These are phyloP conservation scores for Lagria hirta DNA, from an alignment of 2,888 invertebrate species.

Conservation along the genomic window DNA sequence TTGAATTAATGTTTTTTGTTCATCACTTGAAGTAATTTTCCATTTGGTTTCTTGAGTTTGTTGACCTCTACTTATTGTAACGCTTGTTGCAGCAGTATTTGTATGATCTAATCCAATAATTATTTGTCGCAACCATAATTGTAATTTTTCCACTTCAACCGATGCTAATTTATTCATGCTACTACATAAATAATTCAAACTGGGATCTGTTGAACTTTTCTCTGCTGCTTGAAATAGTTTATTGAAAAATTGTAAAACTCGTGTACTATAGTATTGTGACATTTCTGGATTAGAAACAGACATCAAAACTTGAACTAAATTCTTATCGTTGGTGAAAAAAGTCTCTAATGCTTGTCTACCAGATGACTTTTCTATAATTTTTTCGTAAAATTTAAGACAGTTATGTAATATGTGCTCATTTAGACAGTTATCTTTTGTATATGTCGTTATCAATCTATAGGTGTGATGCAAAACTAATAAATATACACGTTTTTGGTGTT, in stretches of 20 bases:
- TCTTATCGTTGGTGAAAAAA: constrained; percentile 73
- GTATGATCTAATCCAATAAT: constrained; percentile 63
- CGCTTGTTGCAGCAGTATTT: constrained; percentile 51
- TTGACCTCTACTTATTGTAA: constrained; percentile 52
- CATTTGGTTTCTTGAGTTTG: constrained; percentile 40
- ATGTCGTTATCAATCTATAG: constrained; percentile 67
- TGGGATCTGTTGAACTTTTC: constrained; percentile 63
- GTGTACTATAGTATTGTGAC: constrained; percentile 70
- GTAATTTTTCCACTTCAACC: constrained; percentile 65
- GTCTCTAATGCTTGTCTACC: constrained; percentile 80
- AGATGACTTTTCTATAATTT: constrained; percentile 77
- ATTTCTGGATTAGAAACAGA: constrained; percentile 76
- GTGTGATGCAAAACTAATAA: constrained; percentile 66
- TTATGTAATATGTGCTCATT: constrained; percentile 63
- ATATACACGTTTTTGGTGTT: constrained; percentile 65
- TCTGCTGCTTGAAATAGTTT: constrained; percentile 68
- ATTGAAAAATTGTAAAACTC: constrained; percentile 79
- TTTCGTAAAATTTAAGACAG: constrained; percentile 83
- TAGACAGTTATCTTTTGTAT: constrained; percentile 51
- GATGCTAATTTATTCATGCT: constrained; percentile 67
- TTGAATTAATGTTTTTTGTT: constrained; percentile 58
- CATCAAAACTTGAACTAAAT: constrained; percentile 76
- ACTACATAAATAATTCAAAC: constrained; percentile 66
- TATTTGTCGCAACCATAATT: constrained; percentile 66
- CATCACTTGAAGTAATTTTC: constrained; percentile 33